phyloP scores from a whole-genome alignment of 2,888 invertebrate species.

The Cantharis lateralis region DNA sequence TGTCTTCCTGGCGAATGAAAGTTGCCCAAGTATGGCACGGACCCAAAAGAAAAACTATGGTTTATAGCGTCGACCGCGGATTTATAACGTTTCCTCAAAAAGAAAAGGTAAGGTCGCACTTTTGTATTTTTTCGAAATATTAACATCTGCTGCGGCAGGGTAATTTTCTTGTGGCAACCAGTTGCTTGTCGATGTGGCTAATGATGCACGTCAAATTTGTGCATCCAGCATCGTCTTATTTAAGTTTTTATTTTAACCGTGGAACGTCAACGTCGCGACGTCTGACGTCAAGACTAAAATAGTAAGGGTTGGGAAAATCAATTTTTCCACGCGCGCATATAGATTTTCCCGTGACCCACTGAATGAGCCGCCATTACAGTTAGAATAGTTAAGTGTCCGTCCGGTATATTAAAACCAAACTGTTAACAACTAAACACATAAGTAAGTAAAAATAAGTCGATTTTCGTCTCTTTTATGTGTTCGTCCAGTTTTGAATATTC shows the following conservation, averaged over 20 bases:
- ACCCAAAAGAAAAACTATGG: conserved; percentile 43
- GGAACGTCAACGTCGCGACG: conserved; percentile 35
- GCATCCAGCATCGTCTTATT: neutral
- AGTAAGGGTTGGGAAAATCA: conserved; percentile 44
- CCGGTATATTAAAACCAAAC: conserved; percentile 35
- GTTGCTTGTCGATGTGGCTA: neutral
- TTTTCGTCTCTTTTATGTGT: neutral
- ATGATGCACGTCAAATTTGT: neutral
- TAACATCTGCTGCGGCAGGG: neutral
- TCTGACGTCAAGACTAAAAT: conserved; percentile 22
- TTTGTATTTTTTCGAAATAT: neutral
- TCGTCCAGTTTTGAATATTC: neutral
- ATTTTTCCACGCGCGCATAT: conserved; percentile 48
- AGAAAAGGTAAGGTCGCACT: conserved; percentile 40
- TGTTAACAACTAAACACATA: conserved; percentile 23
- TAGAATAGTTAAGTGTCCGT: conserved; percentile 49
- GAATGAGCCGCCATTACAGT: conserved; percentile 53
- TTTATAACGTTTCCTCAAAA: conserved; percentile 43
- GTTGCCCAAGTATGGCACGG: conserved; percentile 44
- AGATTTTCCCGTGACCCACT: conserved; percentile 53
- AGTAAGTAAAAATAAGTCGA: conserved; percentile 23
- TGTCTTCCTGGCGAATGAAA: conserved; percentile 33
- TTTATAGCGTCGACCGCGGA: conserved; percentile 44
- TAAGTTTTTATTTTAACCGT: conserved; percentile 27
- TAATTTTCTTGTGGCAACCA: neutral